Evolutionary conservation across 2,113 vertebrate genomes (phyloP).

Genomic region (Ondatra zibethicus): DNA sequence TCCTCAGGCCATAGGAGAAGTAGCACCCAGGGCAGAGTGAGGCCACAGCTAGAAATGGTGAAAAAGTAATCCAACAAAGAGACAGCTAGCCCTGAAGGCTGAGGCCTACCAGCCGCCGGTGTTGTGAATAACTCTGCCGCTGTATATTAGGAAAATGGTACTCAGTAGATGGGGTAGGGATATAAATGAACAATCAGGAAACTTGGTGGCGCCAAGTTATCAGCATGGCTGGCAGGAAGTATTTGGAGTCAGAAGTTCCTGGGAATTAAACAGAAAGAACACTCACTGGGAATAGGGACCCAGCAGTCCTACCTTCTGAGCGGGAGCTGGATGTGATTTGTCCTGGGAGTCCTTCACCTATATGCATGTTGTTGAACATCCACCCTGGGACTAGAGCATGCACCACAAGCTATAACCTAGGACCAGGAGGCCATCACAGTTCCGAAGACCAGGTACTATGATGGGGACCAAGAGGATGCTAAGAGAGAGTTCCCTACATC

Average conservation of each 20-base stretch:
- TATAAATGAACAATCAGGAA: neutral
- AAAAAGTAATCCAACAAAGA: neutral
- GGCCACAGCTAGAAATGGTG: neutral
- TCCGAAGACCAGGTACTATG: neutral
- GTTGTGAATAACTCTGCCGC: neutral
- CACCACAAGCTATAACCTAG: accelerated
- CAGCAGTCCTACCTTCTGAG: neutral
- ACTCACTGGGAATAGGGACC: neutral
- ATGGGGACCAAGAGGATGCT: accelerated
- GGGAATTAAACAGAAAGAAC: neutral
- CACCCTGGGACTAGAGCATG: accelerated
- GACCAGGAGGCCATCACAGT: neutral
- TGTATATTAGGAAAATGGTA: neutral
- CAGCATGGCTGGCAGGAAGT: no score
- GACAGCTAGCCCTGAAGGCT: neutral
- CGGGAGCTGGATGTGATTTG: accelerated
- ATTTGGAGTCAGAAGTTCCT: neutral
- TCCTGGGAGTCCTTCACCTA: neutral
- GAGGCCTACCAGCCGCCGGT: neutral
- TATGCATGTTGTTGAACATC: no score
- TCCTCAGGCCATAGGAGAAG: neutral
- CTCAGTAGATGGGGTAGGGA: neutral
- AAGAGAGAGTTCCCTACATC: neutral
- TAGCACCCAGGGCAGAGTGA: neutral
- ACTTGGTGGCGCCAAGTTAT: neutral